phyloP scores from a whole-genome alignment of 2,113 vertebrate species.

The Psilopogon haemacephalus region DNA sequence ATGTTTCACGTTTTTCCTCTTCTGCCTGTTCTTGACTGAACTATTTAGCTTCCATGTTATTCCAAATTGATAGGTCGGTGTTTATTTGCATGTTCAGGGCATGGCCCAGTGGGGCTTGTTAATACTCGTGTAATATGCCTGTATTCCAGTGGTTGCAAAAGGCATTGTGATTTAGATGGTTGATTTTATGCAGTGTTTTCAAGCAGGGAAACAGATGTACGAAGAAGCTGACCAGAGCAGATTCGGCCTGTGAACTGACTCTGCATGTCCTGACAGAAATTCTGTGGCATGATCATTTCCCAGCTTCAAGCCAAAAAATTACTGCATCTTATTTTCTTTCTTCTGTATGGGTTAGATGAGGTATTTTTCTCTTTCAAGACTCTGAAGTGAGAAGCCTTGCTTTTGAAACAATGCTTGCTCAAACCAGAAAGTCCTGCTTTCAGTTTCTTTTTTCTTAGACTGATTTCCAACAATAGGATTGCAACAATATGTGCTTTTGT shows the following conservation, averaged over 20 bases:
- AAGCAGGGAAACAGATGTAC: neutral
- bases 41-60: neutral
- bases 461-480: neutral
- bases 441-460: neutral
- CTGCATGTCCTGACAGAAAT: neutral
- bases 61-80: neutral
- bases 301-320: neutral
- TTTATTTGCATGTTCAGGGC: neutral
- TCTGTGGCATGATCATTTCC: neutral
- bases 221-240: neutral
- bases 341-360: neutral
- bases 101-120: neutral
- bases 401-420: neutral
- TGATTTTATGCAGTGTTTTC: fast-evolving
- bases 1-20: neutral
- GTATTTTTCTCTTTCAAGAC: neutral
- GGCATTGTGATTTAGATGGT: neutral
- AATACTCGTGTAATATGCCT: neutral
- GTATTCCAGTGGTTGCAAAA: neutral
- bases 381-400: neutral
- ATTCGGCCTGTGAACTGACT: neutral
- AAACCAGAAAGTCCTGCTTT: neutral
- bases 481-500: neutral
- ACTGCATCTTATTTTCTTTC: neutral
- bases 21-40: neutral